Conservation (phyloP, 2,113 vertebrate genomes). For the Meleagris gallopavo region DNA sequence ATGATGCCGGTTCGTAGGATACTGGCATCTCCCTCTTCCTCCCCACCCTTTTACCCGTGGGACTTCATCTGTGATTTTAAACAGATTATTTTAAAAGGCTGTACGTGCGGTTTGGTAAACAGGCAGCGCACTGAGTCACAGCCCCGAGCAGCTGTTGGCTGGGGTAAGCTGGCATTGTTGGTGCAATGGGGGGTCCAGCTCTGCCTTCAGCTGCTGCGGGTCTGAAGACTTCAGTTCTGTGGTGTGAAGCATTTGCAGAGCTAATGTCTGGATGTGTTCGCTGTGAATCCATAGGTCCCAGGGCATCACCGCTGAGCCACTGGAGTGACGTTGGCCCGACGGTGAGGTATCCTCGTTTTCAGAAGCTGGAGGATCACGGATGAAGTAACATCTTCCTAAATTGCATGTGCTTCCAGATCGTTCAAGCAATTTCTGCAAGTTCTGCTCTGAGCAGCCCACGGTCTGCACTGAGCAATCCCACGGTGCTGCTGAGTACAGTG, state of each 20-base stretch:
- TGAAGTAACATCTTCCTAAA: neutral
- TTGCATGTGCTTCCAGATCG: neutral
- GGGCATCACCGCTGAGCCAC: neutral
- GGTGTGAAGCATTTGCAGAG: neutral
- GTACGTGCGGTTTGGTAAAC: slow-evolving; percentile 5
- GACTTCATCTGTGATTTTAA: slow-evolving; percentile 30
- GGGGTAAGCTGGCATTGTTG: neutral
- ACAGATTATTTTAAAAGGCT: slow-evolving; percentile 18
- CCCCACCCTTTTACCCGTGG: slow-evolving; percentile 40
- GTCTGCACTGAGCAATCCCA: neutral
- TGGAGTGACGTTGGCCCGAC: neutral
- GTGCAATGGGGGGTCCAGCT: neutral
- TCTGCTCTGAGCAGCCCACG: neutral
- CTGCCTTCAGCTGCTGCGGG: neutral
- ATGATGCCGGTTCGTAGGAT: slow-evolving; percentile 1
- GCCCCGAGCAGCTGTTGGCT: neutral
- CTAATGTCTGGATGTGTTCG: neutral
- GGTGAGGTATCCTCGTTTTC: fast-evolving
- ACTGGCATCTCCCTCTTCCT: slow-evolving; percentile 59
- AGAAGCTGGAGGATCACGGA: fast-evolving
- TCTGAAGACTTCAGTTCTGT: neutral
- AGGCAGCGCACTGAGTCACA: slow-evolving; percentile 30
- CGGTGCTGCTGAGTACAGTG: neutral
- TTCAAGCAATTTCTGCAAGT: neutral
- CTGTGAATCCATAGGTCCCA: fast-evolving